Conservation (phyloP, 2,797 vertebrate genomes). For the Aulostomus chinensis region DNA sequence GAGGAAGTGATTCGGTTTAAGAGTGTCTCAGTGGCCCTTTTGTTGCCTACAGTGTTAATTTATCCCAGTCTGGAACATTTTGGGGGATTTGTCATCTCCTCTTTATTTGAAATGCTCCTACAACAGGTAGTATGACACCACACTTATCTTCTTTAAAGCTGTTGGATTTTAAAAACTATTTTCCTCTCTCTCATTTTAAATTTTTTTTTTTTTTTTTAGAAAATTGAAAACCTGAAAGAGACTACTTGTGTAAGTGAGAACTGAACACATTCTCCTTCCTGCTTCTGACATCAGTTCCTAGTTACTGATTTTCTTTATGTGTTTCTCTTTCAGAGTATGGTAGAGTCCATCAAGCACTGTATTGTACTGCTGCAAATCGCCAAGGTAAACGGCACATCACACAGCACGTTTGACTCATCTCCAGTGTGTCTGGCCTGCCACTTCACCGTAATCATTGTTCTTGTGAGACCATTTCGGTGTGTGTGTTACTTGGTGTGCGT, state of each 20-base stretch:
- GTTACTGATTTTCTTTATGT: slow-evolving; percentile 20
- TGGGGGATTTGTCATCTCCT: too few species aligned
- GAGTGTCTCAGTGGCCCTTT: background rate
- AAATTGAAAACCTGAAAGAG: slow-evolving; percentile 97
- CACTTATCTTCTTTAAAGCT: too few species aligned
- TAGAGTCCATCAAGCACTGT: slow-evolving; percentile 99
- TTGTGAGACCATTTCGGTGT: slow-evolving; percentile 30
- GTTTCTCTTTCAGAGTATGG: slow-evolving; percentile 91
- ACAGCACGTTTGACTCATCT: background rate
- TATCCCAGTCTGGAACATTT: too few species aligned
- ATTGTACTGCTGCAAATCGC: slow-evolving; percentile 99
- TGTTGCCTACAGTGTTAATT: too few species aligned
- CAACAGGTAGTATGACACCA: too few species aligned
- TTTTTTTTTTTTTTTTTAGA: slow-evolving; percentile 79
- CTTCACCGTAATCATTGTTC: slow-evolving; percentile 30
- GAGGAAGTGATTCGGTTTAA: slow-evolving; percentile 20
- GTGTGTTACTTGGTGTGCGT: slow-evolving; percentile 25
- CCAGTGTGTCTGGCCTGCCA: slow-evolving; percentile 9
- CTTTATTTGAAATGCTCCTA: too few species aligned
- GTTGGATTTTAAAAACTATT: too few species aligned
- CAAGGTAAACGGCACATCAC: slow-evolving; percentile 87
- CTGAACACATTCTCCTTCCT: slow-evolving; percentile 15
- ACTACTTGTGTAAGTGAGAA: slow-evolving; percentile 95
- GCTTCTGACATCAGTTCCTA: slow-evolving; percentile 3
- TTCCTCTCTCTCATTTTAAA: too few species aligned